Conservation (phyloP, 2,888 invertebrate species). For the Fragum whitleyi region DNA sequence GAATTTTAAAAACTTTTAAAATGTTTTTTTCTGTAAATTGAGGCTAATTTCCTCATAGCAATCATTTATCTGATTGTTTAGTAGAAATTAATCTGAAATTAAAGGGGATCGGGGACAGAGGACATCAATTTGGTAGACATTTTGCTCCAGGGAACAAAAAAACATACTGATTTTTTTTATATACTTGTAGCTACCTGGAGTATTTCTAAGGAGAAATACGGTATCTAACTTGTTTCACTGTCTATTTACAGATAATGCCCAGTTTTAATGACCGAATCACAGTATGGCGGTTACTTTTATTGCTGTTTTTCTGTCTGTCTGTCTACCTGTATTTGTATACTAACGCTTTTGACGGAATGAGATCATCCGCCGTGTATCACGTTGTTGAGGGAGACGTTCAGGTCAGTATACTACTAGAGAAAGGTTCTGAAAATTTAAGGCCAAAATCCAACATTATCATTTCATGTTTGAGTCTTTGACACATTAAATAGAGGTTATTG, state of each 20-base stretch:
- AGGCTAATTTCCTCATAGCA: too few species aligned
- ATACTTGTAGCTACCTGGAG: too few species aligned
- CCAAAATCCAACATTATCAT: neutral
- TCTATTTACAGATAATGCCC: neutral
- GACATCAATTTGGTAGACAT: too few species aligned
- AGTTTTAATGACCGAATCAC: conserved; percentile 45
- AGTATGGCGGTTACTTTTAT: conserved; percentile 49
- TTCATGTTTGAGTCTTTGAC: neutral
- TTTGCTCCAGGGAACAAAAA: too few species aligned
- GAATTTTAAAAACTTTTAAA: too few species aligned
- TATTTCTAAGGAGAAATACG: too few species aligned
- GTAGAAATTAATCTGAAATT: too few species aligned
- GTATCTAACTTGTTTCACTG: neutral
- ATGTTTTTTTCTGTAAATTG: too few species aligned
- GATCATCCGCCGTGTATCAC: conserved; percentile 47
- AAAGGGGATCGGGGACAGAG: too few species aligned
- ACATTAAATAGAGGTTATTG: too few species aligned
- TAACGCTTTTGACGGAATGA: conserved; percentile 61
- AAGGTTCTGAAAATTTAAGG: neutral
- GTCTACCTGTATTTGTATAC: conserved; percentile 63
- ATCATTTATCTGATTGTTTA: too few species aligned
- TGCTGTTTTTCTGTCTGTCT: conserved; percentile 47
- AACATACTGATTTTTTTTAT: too few species aligned
- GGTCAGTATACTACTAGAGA: conserved; percentile 21
- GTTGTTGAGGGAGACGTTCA: conserved; percentile 62